Evolutionary conservation across 2,113 vertebrate genomes (phyloP).

Genomic region (Enhydra lutris): DNA sequence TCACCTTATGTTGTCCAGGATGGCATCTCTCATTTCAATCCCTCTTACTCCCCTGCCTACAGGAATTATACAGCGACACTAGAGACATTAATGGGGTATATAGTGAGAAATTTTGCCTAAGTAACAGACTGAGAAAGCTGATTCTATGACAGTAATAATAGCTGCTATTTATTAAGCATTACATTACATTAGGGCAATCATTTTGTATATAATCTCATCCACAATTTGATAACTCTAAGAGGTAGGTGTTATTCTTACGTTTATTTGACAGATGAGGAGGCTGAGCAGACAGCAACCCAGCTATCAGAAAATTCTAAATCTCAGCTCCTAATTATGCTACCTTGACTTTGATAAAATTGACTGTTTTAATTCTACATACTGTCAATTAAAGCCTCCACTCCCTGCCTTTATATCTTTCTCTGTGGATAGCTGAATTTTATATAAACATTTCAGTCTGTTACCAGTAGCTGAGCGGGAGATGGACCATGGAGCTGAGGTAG

Average conservation of each 20-base stretch:
- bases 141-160: neutral
- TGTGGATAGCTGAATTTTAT: neutral
- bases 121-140: neutral
- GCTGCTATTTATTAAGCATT: neutral
- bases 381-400: neutral
- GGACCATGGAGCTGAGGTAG: neutral
- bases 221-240: neutral
- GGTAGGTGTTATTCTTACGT: neutral
- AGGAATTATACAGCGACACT: neutral
- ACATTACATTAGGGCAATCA: neutral
- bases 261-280: neutral
- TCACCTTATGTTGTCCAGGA: neutral
- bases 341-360: neutral
- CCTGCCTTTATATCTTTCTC: neutral
- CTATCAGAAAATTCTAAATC: neutral
- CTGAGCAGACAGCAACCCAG: neutral
- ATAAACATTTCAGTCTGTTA: neutral
- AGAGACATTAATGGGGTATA: neutral
- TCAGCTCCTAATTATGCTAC: neutral
- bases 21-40: neutral
- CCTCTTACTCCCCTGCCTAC: neutral
- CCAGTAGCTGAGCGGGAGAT: neutral
- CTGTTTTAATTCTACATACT: neutral
- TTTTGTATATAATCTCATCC: neutral
- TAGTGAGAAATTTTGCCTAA: neutral